Conservation (phyloP, 2,797 vertebrate species). For the Lepilemur septentrionalis region DNA sequence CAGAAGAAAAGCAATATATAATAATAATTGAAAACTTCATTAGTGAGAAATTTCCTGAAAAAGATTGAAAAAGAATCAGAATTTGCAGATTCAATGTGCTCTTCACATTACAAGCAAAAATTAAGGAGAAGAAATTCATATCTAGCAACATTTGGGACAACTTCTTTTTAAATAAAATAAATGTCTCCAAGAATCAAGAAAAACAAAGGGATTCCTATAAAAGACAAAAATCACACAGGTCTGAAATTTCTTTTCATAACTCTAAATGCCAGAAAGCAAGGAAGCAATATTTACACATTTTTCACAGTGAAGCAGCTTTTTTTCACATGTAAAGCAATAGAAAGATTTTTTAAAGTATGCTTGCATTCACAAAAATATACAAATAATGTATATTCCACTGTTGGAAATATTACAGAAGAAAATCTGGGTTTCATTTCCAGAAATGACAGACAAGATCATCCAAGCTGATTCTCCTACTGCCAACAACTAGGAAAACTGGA, state of each 20-base stretch:
- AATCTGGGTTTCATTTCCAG: neutral
- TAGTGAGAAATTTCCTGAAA: neutral
- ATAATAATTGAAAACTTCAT: neutral
- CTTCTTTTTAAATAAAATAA: neutral
- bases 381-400: neutral
- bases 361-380: neutral
- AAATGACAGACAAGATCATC: neutral
- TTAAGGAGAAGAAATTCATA: neutral
- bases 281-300: constrained; percentile 15
- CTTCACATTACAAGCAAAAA: neutral
- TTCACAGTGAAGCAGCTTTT: neutral
- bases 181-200: neutral
- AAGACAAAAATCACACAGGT: neutral
- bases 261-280: constrained; percentile 7
- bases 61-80: neutral
- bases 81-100: neutral
- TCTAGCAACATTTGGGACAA: neutral
- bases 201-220: neutral
- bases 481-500: neutral
- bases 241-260: neutral
- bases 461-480: neutral
- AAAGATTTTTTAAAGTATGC: constrained; percentile 14
- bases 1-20: neutral
- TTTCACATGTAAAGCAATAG: neutral
- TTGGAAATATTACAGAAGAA: neutral